Base-by-base conservation (phyloP, 2,797 vertebrate species). In the Mus spretus region DNA sequence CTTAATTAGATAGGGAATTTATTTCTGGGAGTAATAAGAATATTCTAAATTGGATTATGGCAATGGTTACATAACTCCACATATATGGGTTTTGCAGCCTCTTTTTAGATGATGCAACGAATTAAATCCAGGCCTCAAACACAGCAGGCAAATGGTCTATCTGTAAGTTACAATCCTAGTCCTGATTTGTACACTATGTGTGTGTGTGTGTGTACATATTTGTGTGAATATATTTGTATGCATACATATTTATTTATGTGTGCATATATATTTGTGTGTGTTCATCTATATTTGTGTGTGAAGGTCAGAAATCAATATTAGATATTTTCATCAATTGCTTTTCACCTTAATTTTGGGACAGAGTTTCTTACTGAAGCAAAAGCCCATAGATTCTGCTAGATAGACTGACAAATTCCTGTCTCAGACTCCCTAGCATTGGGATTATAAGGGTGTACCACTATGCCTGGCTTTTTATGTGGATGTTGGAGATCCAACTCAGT, bases 11-110 rank as follows among this genome's bases (percentile, higher is more conserved):
- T 91, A 85, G 28, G 19, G 20, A 67, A 47, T 81, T 95, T 91
- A 84, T 72, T 44, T 85, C 67, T 59, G 37, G 53, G 28, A 22
- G 4, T 59, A 44, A 82, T 90, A 37, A 89, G 86, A 96, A 84
- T 95, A 53, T 83, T 92, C 78, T 90, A 96, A 87, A 93, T 61
- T 90, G 87, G 40, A 86, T 79, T 70, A 67, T 74, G 24, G 12
- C 40, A 93, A 67, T 90, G 55, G 12, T 74, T 74, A 2, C 10
- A 89, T 53, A 91, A 92, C 11, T 74, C 79, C 93, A 53, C 77
- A 9, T 87, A 65, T 86, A 80, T 75, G 74, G 10, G 47, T 74
- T 87, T 74, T 88, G 50, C 24, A 88, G 12, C 8, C 34, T 67
- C 47, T n/a, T 28, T 86, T 86, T 70, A 15, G 53, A 57, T 40